Percentiles rank a stretch among this genome's conserved stretches.
These are phyloP conservation scores for Ectropis crepuscularia DNA, from an alignment of 2,888 invertebrate genomes.

Conservation along the genomic window DNA sequence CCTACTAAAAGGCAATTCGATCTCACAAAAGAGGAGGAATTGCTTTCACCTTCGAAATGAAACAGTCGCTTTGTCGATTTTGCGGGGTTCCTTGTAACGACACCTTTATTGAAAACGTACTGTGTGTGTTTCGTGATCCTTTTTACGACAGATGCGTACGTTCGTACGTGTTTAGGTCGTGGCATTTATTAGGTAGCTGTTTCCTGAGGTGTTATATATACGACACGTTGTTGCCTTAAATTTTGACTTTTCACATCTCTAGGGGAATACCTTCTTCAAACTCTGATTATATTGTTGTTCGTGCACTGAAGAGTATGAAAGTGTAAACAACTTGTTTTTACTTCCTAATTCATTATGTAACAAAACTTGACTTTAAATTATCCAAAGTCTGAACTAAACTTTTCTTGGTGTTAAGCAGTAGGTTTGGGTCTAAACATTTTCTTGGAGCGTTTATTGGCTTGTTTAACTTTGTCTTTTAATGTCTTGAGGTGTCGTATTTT, in stretches of 20 bases:
- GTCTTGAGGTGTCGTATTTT: slow-evolving; percentile 62
- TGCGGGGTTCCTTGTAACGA: slow-evolving; percentile 67
- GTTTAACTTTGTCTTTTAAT: slow-evolving; percentile 62
- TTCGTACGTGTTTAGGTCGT: slow-evolving; percentile 50
- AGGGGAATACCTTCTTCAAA: slow-evolving; percentile 29
- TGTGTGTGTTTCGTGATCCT: slow-evolving; percentile 60
- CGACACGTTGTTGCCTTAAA: slow-evolving; percentile 26
- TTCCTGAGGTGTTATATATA: slow-evolving; percentile 37
- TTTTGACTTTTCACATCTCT: slow-evolving; percentile 23
- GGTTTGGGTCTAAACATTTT: slow-evolving; percentile 51
- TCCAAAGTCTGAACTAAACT: slow-evolving; percentile 50
- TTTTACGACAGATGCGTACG: slow-evolving; percentile 56
- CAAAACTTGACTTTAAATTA: slow-evolving; percentile 48
- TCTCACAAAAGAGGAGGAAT: slow-evolving; percentile 73
- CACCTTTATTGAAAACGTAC: slow-evolving; percentile 72
- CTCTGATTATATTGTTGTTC: slow-evolving; percentile 26
- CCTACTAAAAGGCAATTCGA: slow-evolving; percentile 73
- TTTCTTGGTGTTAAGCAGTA: slow-evolving; percentile 56
- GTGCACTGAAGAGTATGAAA: slow-evolving; percentile 16
- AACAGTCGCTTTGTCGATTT: slow-evolving; percentile 76
- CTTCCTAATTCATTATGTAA: slow-evolving; percentile 37
- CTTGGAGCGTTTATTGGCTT: slow-evolving; percentile 56
- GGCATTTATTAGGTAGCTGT: slow-evolving; percentile 49
- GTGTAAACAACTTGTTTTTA: slow-evolving; percentile 30
- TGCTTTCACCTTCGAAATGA: slow-evolving; percentile 75